Evolutionary conservation across 2,888 invertebrate species (phyloP), one percentile per base, ranked within the genome.

Genomic region (Netelia virgata): DNA sequence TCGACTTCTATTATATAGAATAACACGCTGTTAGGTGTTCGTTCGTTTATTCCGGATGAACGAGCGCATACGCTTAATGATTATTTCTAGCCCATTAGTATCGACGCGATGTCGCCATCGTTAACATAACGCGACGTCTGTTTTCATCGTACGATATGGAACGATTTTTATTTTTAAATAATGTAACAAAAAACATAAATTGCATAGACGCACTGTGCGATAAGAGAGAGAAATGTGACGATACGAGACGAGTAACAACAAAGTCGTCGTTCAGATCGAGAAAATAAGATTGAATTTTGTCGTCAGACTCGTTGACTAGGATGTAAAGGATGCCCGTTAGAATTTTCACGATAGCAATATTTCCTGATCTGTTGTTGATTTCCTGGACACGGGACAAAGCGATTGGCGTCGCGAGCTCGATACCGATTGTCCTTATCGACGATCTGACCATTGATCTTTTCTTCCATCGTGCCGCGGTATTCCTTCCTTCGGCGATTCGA

Each of bases 291-390:
- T 14, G n/a, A 16, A 73, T 76, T 68, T 80, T 63, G 61, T 84
- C 73, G 69, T 81, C 55, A 36, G 50, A 77, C 68, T 28, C 84
- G 76, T 72, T 84, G 73, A 16, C 20, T 41, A 47, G 63, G n/a
- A 16, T 43, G 41, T 1, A 28, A 47, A 57, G 64, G 14, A 36
- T 61, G 55, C 6, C 43, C 68, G 11, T 68, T 76, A 8, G 55
- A 11, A 73, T 79, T 86, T 76, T 18, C 76, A 28, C 78, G 75
- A 59, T 75, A 50, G 61, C 70, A 76, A 76, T 79, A 79, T 53
- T 86, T 84, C 70, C 79, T 72, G 18, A 18, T 72, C 36, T 20
- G 43, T 61, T 57, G 69, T 64, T 69, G 59, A n/a, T 50, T 83
- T 64, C 20, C 68, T 36, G 70, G 23, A 64, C 66, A 59, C 11